Base-by-base conservation (phyloP, 1,140 invertebrate genomes). In the Ephestia elutella region DNA sequence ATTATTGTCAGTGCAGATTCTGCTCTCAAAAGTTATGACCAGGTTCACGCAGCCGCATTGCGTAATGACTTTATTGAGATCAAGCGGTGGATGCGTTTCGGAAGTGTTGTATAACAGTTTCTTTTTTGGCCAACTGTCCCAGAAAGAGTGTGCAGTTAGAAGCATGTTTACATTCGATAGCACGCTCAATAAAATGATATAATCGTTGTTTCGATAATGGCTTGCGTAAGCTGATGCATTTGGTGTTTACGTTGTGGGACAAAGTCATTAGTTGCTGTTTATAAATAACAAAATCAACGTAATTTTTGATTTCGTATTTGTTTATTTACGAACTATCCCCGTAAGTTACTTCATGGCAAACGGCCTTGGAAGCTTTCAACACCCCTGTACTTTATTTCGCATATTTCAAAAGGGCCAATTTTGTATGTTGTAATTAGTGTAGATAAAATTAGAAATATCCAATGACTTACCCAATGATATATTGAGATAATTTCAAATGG, bases 71-170 rank as follows among this genome's bases (percentile, higher is more conserved):
- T 15, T 44, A 44, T 44, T 44, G 38, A 44, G 38, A 44, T 44
- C 38, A 44, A 10, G 30, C 38, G 5, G n/a, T 44, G n/a, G 38
- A 44, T 44, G 38, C 38, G 38, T 44, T 44, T 44, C 38, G 38
- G 38, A 44, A 44, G 38, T 15, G 38, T 44, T 44, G 38, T 44
- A 44, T 44, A 44, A 44, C 38, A 44, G 38, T 44, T 44, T 44
- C 38, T 44, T 44, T 44, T 44, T 44, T 44, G 38, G 13, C 38
- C 38, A 15, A 44, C 3, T 44, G 38, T 44, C 38, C 38, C 38
- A 44, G 38, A 44, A 15, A 44, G n/a, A 44, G 38, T 5, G n/a
- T 44, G 38, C 30, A 32, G 9, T 11, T 44, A 25, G 21, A 25
- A 25, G 21, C 7, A 15, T 44, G 38, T 44, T 15, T 44, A 44